Evolutionary conservation across 2,113 vertebrate species (phyloP), one percentile per base, ranked within the genome.

Genomic region (Psammodynastes pulverulentus): DNA sequence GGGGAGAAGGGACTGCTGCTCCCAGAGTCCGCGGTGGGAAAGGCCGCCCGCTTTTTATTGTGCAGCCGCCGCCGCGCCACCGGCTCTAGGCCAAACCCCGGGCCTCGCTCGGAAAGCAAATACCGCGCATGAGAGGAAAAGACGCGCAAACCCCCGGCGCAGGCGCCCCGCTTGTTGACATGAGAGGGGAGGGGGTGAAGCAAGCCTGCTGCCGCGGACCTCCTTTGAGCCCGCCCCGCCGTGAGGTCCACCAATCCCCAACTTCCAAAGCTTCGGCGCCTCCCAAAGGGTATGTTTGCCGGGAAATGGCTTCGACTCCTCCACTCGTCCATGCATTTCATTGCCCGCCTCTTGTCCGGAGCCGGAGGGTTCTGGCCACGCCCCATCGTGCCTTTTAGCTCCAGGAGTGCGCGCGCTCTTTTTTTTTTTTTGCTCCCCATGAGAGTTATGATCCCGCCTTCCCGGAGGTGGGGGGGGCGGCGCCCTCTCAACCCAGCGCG

Each of bases 61-160:
- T 51, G 19, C 85, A 13, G n/a, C 43, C 5, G 29, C 3, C 19
- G 24, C 19, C 24, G 23, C 91, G 56, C 21, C 56, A 7, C 91
- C 9, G 54, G 92, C 29, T 34, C 84, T 91, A 95, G 94, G 94
- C 93, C 93, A 62, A 91, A 88, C 91, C 89, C 87, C 46, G 86
- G 88, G 93, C 85, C 51, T 89, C 48, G 58, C 91, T 3, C 26
- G 94, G 94, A 93, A 94, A 96, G 93, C 92, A 93, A 94, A 95
- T 92, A 95, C 93, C 94, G 96, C 96, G 96, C 96, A 95, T 95
- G 96, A 96, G 96, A 96, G 96, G 96, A 95, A 96, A 95, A 94
- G 93, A 95, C 94, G 95, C 94, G 96, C 94, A 86, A 24, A 39
- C 46, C 19, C 52, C 94, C 94, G 56, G 95, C 96, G 95, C 95